Conservation (phyloP, 2,113 vertebrate species). For the Thomomys bottae region DNA sequence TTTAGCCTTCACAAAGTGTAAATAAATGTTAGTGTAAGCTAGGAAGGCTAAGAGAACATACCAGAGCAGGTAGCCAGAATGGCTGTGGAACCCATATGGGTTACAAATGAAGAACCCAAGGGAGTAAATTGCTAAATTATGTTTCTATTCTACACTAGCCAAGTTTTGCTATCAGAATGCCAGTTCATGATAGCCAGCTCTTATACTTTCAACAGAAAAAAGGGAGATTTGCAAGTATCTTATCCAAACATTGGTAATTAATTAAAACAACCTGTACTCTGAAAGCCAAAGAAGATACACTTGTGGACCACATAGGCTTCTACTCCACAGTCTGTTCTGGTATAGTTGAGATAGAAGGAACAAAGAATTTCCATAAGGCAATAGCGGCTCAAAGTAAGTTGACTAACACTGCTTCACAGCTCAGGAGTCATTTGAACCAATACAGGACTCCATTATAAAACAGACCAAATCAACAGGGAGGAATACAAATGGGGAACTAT, state of each 20-base stretch:
- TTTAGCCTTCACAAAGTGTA: neutral
- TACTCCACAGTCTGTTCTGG: neutral
- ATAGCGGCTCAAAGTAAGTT: neutral
- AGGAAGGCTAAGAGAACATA: conserved; percentile 5
- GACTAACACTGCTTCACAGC: neutral
- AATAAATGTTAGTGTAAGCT: neutral
- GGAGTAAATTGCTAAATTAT: neutral
- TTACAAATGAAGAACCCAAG: neutral
- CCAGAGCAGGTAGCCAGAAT: neutral
- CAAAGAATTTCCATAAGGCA: neutral
- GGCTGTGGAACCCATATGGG: neutral
- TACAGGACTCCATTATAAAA: conserved; percentile 11
- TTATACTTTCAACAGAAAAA: neutral
- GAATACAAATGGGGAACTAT: conserved; percentile 1
- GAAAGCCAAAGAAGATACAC: neutral
- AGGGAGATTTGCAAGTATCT: neutral
- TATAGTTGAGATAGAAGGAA: neutral
- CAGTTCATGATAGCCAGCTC: neutral
- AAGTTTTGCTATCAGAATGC: conserved; percentile 6
- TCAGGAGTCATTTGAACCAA: conserved; percentile 10
- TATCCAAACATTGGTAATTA: conserved; percentile 37
- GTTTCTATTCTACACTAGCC: neutral
- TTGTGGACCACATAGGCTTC: neutral
- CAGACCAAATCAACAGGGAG: neutral
- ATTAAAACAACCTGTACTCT: neutral